Percentiles rank a stretch among this genome's conserved stretches.
These are phyloP conservation scores for Serilophus lunatus DNA, from an alignment of 2,113 vertebrate species.

Conservation along the genomic window DNA sequence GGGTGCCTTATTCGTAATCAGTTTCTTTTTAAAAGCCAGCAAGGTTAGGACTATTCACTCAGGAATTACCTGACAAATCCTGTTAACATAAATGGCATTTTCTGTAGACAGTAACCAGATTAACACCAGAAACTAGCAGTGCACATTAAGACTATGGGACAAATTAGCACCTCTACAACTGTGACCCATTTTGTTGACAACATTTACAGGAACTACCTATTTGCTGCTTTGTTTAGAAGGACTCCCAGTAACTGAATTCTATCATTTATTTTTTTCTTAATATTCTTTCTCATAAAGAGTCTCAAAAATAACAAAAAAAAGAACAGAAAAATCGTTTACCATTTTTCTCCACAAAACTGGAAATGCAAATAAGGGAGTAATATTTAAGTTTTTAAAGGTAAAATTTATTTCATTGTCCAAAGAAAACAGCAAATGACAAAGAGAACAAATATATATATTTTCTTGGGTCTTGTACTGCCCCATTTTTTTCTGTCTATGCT, in stretches of 20 bases:
- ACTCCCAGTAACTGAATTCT: background rate
- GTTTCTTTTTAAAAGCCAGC: background rate
- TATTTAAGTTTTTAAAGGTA: background rate
- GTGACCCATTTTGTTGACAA: background rate
- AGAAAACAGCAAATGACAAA: background rate
- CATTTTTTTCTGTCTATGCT: background rate
- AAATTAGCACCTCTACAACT: background rate
- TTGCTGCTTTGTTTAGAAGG: background rate
- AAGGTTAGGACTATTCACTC: background rate
- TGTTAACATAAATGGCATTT: background rate
- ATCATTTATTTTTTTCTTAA: background rate
- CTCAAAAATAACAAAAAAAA: background rate
- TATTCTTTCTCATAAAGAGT: background rate
- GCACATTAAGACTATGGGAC: background rate
- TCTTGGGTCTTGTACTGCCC: background rate
- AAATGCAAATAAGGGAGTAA: background rate
- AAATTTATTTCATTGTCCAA: background rate
- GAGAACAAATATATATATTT: background rate
- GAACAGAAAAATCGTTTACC: background rate
- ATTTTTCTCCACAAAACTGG: background rate
- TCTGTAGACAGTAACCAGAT: background rate
- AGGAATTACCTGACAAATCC: conserved; percentile 24
- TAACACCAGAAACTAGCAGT: background rate
- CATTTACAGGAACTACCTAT: background rate
- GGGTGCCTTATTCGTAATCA: background rate